Percentiles rank a stretch among this genome's conserved stretches.
These are phyloP conservation scores for Ennomos fuscantarius DNA, from an alignment of 2,888 invertebrate species.

Conservation along the genomic window DNA sequence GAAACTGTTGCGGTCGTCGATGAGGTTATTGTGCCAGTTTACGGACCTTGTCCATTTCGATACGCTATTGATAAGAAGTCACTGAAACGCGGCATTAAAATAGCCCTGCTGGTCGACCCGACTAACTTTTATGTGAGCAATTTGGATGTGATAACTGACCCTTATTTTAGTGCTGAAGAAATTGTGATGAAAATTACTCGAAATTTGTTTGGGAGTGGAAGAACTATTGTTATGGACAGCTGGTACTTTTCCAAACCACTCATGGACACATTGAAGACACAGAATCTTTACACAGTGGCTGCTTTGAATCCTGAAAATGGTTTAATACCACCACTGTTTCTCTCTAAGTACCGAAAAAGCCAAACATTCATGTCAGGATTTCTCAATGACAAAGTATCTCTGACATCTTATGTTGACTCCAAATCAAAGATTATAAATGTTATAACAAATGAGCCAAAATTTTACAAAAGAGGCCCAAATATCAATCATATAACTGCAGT, in stretches of 20 bases:
- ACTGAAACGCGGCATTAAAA: constrained; percentile 69
- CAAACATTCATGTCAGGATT: constrained; percentile 66
- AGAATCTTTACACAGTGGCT: constrained; percentile 65
- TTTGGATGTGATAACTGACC: constrained; percentile 72
- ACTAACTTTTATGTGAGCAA: constrained; percentile 74
- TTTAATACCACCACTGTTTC: constrained; percentile 69
- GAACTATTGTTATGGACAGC: constrained; percentile 69
- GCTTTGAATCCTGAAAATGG: constrained; percentile 64
- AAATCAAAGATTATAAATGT: constrained; percentile 65
- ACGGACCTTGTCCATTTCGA: constrained; percentile 76
- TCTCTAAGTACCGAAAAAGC: constrained; percentile 60
- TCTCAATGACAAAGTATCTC: constrained; percentile 58
- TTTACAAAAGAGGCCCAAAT: constrained; percentile 60
- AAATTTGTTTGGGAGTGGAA: constrained; percentile 67
- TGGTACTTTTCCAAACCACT: constrained; percentile 67
- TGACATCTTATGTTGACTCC: constrained; percentile 67
- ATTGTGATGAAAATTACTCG: constrained; percentile 67
- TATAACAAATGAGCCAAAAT: constrained; percentile 68
- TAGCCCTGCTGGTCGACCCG: constrained; percentile 71
- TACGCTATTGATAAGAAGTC: constrained; percentile 71
- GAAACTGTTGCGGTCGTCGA: constrained; percentile 68
- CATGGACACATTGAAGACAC: constrained; percentile 57
- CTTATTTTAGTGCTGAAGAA: constrained; percentile 63
- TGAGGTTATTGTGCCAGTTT: constrained; percentile 73
- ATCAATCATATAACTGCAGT: constrained; percentile 59